Percentiles rank a stretch among this genome's conserved stretches.
Conservation (phyloP, 2,888 invertebrate genomes). For the Tetranychus truncatus region DNA sequence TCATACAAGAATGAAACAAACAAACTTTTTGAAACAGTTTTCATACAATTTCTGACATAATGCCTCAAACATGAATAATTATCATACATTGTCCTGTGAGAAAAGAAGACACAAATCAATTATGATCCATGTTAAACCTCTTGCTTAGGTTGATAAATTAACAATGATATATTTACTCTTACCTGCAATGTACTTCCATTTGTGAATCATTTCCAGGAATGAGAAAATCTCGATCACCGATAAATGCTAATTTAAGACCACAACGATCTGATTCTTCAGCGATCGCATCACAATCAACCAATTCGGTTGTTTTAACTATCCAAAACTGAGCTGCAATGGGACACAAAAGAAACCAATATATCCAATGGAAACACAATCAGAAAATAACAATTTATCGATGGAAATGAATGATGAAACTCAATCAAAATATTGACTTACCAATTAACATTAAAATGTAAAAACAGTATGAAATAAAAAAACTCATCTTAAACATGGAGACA, state of each 20-base stretch:
- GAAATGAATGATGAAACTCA: background rate
- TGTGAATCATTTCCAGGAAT: constrained; percentile 11
- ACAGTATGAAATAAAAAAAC: too few relatives aligned
- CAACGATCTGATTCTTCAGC: constrained; percentile 11
- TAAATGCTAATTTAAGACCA: constrained; percentile 3
- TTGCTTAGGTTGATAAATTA: background rate
- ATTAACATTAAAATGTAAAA: too few relatives aligned
- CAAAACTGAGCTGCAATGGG: background rate
- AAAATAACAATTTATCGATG: background rate
- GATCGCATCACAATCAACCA: background rate
- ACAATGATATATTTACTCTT: background rate
- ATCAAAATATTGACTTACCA: too few relatives aligned
- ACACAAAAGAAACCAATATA: background rate
- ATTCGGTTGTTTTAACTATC: background rate
- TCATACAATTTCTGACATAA: constrained; percentile 12
- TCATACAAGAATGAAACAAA: constrained; percentile 13
- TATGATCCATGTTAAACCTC: background rate
- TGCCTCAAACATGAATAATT: constrained; percentile 9
- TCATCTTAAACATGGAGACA: too few relatives aligned
- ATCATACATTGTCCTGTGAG: constrained; percentile 11
- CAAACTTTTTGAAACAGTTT: constrained; percentile 9
- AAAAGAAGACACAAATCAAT: background rate
- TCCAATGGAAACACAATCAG: background rate
- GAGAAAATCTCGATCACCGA: constrained; percentile 14
- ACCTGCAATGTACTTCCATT: constrained; percentile 15